These are phyloP conservation scores for Sciurus vulgaris DNA, from an alignment of 2,797 vertebrate genomes.

Conservation along the genomic window DNA sequence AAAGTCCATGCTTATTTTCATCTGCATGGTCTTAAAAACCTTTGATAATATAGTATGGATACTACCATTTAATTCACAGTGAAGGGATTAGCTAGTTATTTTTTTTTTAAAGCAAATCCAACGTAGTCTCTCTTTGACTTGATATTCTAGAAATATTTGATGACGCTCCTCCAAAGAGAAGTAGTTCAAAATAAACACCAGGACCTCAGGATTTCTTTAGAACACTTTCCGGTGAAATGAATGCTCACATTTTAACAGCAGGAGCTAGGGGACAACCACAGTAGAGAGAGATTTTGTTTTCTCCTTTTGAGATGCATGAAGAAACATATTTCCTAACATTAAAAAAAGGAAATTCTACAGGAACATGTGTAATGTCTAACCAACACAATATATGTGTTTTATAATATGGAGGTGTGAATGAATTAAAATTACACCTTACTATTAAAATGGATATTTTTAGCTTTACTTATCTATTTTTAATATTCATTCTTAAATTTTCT, in stretches of 20 bases:
- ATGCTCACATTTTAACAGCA: not conserved
- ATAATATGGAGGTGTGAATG: not conserved
- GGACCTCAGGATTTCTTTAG: not conserved
- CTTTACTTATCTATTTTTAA: not conserved
- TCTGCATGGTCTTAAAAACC: not conserved
- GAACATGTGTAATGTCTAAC: not conserved
- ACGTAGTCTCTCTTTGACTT: slow-evolving; percentile 30
- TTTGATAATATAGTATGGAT: not conserved
- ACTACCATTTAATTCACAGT: slow-evolving; percentile 28
- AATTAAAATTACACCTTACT: not conserved
- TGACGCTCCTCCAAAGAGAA: not conserved
- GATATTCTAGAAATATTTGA: slow-evolving; percentile 17
- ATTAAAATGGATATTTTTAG: slow-evolving; percentile 16
- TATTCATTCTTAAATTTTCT: not conserved
- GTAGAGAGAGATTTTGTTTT: not conserved
- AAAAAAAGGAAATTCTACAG: slow-evolving; percentile 10
- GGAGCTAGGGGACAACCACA: not conserved
- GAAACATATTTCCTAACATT: not conserved
- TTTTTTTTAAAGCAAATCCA: not conserved
- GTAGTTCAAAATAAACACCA: not conserved
- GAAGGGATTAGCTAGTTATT: not conserved
- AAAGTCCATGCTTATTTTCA: not conserved
- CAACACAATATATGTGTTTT: not conserved
- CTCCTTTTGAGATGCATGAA: not conserved
- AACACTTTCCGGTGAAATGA: not conserved